phyloP scores from a whole-genome alignment of 1,140 invertebrate species.

The Philopotamus ludificatus region DNA sequence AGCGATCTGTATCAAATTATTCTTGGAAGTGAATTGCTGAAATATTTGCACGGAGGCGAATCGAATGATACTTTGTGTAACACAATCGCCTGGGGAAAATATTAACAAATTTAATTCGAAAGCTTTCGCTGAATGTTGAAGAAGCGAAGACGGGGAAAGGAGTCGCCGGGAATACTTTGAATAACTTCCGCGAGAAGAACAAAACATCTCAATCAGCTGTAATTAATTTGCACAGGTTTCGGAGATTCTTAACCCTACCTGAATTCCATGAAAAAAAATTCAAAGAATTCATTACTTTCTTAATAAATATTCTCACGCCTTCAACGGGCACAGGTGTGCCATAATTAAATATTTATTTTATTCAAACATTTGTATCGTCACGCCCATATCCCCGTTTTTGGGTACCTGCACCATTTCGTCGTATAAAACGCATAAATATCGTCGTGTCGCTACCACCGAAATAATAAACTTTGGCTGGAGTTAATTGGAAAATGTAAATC shows the following conservation, averaged over 20 bases:
- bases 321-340: too few relatives aligned
- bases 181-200: too few relatives aligned
- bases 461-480: constrained; percentile 1
- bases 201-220: too few relatives aligned
- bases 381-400: too few relatives aligned
- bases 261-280: background rate
- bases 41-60: background rate
- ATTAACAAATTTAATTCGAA: background rate
- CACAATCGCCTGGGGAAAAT: background rate
- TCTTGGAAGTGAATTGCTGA: background rate
- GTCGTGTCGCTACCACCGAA: constrained; percentile 6
- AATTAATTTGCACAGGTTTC: too few relatives aligned
- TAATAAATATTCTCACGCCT: background rate
- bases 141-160: background rate
- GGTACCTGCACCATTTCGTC: too few relatives aligned
- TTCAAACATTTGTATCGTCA: too few relatives aligned
- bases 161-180: too few relatives aligned
- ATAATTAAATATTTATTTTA: too few relatives aligned
- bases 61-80: background rate
- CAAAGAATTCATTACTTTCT: background rate
- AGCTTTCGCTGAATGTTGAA: background rate
- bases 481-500: constrained; percentile 42
- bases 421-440: background rate
- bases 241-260: too few relatives aligned
- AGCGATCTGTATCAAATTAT: background rate